phyloP scores from a whole-genome alignment of 2,113 vertebrate genomes.

The Regulus satrapa region DNA sequence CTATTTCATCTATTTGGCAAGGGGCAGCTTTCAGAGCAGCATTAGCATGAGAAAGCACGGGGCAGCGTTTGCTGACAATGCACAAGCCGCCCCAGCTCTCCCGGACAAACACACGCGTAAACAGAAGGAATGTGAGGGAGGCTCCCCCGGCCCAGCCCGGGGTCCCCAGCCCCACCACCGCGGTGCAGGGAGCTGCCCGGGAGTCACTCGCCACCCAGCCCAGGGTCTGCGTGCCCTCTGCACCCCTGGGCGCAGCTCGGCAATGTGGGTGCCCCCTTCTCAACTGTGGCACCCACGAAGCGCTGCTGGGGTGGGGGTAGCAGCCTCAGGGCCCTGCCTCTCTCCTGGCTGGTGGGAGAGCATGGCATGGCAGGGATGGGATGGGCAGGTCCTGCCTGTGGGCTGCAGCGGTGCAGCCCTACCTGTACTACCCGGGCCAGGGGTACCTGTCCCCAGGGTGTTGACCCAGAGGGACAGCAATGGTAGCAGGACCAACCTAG shows the following conservation, averaged over 20 bases:
- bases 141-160: background rate
- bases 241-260: background rate
- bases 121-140: conserved; percentile 88
- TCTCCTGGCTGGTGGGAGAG: too few species aligned
- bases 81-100: conserved; percentile 80
- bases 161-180: background rate
- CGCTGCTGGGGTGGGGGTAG: fast-evolving
- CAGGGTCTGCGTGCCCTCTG: fast-evolving
- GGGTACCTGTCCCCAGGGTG: background rate
- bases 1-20: conserved; percentile 95
- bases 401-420: background rate
- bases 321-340: background rate
- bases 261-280: background rate
- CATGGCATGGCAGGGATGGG: background rate
- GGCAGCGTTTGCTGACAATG: conserved; percentile 95
- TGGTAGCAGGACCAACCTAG: background rate
- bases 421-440: background rate
- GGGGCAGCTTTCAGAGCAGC: conserved; percentile 85
- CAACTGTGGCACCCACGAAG: background rate
- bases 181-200: background rate
- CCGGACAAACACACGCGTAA: conserved; percentile 94
- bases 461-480: background rate
- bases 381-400: background rate
- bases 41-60: conserved; percentile 94
- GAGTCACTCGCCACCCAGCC: background rate